A percentile compares a stretch with the other conserved stretches of the same genome.
phyloP scores from a whole-genome alignment of 2,113 vertebrate species.

The Nematolebias whitei region DNA sequence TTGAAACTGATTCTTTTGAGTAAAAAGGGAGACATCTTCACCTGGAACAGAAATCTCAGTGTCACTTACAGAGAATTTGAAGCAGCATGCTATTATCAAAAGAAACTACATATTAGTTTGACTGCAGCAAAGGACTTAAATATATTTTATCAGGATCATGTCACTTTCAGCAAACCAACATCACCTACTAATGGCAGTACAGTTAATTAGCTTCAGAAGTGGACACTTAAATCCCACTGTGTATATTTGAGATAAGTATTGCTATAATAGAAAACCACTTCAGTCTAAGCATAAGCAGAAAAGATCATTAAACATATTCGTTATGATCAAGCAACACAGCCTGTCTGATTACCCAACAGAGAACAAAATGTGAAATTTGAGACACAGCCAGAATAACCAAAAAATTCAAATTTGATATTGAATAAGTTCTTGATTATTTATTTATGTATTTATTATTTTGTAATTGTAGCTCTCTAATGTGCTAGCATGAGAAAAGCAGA shows the following conservation, averaged over 20 bases:
- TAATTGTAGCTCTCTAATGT: too few species aligned
- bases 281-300: neutral
- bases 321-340: neutral
- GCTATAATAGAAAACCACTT: neutral
- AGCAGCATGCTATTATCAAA: constrained; percentile 7
- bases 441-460: too few species aligned
- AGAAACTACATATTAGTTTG: constrained; percentile 6
- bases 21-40: constrained; percentile 24
- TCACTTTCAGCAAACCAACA: neutral
- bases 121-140: too few species aligned
- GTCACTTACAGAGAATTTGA: constrained; percentile 10
- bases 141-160: neutral
- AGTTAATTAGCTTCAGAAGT: neutral
- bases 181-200: too few species aligned
- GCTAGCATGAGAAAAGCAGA: too few species aligned
- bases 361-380: neutral
- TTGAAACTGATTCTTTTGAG: constrained; percentile 21
- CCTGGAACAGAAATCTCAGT: constrained; percentile 58
- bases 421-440: too few species aligned
- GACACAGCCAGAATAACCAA: neutral
- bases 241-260: neutral
- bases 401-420: neutral
- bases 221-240: neutral
- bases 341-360: neutral
- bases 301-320: neutral